Evolutionary conservation across 2,888 invertebrate species (phyloP).

Genomic region (Meliscaeva auricollis): DNA sequence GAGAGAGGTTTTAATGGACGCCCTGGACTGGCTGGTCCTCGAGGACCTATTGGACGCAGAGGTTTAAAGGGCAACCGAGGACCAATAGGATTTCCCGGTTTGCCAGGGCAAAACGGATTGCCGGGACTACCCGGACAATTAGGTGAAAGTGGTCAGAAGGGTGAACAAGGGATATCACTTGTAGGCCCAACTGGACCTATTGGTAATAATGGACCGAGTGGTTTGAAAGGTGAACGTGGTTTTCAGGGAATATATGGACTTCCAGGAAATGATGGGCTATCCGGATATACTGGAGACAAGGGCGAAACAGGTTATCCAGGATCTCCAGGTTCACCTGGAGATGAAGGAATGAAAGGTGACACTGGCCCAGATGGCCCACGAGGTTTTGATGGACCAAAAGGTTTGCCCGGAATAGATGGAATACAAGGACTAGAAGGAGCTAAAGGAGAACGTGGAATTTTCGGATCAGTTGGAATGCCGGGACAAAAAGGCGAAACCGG

Average conservation of each 20-base stretch:
- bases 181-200: conserved; percentile 87
- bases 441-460: conserved; percentile 86
- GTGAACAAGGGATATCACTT: conserved; percentile 88
- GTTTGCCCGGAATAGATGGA: conserved; percentile 88
- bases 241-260: conserved; percentile 20
- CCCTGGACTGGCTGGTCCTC: conserved; percentile 92
- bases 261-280: conserved; percentile 87
- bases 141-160: conserved; percentile 89
- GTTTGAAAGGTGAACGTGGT: conserved; percentile 83
- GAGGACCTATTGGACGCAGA: conserved; percentile 88
- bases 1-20: conserved; percentile 88
- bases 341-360: conserved; percentile 85
- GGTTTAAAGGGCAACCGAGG: conserved; percentile 93
- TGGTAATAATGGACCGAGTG: conserved; percentile 85
- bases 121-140: conserved; percentile 87
- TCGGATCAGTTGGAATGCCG: conserved; percentile 84
- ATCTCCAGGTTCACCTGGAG: conserved; percentile 80
- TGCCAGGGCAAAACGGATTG: conserved; percentile 87
- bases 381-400: conserved; percentile 85
- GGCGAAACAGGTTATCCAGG: conserved; percentile 90
- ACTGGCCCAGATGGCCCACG: conserved; percentile 85
- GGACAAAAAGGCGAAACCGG: conserved; percentile 87
- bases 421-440: conserved; percentile 86
- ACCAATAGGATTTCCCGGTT: conserved; percentile 86
- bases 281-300: conserved; percentile 90